These are phyloP conservation scores for Agrilus biguttatus DNA, from an alignment of 2,888 invertebrate species.

Conservation along the genomic window DNA sequence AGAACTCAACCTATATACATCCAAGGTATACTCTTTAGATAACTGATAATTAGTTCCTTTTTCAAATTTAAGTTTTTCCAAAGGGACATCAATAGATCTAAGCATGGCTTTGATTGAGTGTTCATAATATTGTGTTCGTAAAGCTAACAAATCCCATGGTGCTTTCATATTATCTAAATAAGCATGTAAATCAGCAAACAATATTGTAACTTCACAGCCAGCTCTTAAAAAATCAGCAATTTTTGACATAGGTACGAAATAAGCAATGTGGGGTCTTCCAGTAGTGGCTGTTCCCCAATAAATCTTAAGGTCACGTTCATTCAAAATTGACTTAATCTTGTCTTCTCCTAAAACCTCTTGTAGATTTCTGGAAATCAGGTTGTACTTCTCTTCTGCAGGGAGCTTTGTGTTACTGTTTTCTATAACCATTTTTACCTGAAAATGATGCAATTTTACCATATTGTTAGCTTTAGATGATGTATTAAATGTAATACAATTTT, in stretches of 20 bases:
- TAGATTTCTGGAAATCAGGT: conserved; percentile 63
- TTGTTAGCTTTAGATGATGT: no score
- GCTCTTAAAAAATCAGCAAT: conserved; percentile 94
- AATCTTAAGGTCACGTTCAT: conserved; percentile 76
- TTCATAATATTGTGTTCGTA: conserved; percentile 92
- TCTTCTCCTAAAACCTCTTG: conserved; percentile 92
- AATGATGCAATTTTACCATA: no score
- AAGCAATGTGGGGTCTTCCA: conserved; percentile 95
- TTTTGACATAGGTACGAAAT: conserved; percentile 98
- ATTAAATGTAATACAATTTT: no score
- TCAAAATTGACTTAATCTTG: conserved; percentile 61
- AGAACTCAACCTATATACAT: conserved; percentile 84
- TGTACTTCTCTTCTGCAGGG: conserved; percentile 48
- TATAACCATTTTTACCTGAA: conserved; percentile 2
- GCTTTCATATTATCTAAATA: conserved; percentile 99
- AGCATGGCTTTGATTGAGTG: conserved; percentile 89
- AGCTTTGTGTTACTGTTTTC: conserved; percentile 8
- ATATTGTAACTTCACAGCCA: conserved; percentile 88
- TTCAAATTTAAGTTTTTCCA: conserved; percentile 91
- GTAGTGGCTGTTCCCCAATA: conserved; percentile 99
- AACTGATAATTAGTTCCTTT: conserved; percentile 91
- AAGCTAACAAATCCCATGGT: conserved; percentile 85
- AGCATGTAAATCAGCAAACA: conserved; percentile 97
- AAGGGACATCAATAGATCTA: conserved; percentile 76
- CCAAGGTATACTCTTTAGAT: conserved; percentile 81